Evolutionary conservation across 2,888 invertebrate genomes (phyloP), one percentile per base, ranked within the genome.

Genomic region (Tachina grossa): DNA sequence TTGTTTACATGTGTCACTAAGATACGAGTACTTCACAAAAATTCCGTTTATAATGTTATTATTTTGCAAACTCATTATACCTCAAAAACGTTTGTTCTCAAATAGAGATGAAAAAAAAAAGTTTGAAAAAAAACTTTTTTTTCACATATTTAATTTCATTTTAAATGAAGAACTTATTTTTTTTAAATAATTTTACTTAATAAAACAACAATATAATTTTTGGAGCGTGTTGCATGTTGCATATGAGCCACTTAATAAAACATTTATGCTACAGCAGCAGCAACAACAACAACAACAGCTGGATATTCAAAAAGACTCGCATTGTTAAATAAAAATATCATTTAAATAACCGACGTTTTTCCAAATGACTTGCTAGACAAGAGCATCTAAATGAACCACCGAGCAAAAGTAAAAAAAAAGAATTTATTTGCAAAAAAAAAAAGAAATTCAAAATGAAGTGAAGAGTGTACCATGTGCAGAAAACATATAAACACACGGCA

Each of bases 311-410:
- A 75, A 88, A 86, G 84, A 89, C 55, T 55, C 41, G 4, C 47
- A 69, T 51, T 53, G 51, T 53, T 69, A 74, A 75, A 81, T 69
- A 69, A 84, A 76, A 76, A 76, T 85, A 78, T 85, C 81, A 81
- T 87, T 87, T 87, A 85, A 88, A 86, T 90, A 92, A 92, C 89
- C 91, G 92, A 90, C 92, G 92, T 92, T 92, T 92, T 92, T 92
- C 92, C 92, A 90, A 91, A 89, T 91, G 92, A 92, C 90, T 92
- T 92, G 88, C 88, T 88, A 89, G 89, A 90, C 88, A 90, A 90
- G 90, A 88, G 87, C 83, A 78, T 68, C 71, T 78, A 75, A 74
- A 74, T 74, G 68, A 69, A 84, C 51, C 49, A 77, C 11, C 51
- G 49, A 74, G 41, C 63, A 39, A 53, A 51, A 69, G 51, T 13